These are phyloP conservation scores for Pelobates fuscus DNA, from an alignment of 2,113 vertebrate species.

Conservation along the genomic window DNA sequence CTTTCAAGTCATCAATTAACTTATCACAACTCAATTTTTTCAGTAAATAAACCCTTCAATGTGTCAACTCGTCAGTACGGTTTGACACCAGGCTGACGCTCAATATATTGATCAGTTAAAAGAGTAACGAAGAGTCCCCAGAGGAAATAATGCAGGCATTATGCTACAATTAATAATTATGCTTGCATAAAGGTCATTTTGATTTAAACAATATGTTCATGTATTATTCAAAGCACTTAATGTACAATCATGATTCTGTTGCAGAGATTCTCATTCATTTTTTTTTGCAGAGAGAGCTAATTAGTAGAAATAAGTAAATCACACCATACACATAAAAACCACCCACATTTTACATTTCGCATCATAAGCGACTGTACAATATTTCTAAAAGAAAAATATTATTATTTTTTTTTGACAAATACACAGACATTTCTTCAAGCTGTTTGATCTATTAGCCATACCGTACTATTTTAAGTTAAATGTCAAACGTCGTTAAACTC, in stretches of 20 bases:
- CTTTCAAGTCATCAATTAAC: not conserved
- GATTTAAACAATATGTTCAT: slow-evolving; percentile 31
- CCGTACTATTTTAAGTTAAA: not conserved
- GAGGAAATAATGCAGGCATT: slow-evolving; percentile 15
- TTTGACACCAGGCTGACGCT: no score
- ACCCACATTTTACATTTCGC: slow-evolving; percentile 12
- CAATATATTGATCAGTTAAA: slow-evolving; percentile 2
- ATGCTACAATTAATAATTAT: slow-evolving; percentile 16
- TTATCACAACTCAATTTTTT: no score
- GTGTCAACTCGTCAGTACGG: not conserved
- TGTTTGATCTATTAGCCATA: not conserved
- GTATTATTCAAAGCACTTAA: slow-evolving; percentile 15
- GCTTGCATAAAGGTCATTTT: slow-evolving; percentile 4
- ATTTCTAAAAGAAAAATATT: not conserved
- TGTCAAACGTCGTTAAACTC: slow-evolving; percentile 25
- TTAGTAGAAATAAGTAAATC: slow-evolving; percentile 11
- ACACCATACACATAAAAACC: slow-evolving; percentile 12
- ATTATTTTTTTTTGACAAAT: no score
- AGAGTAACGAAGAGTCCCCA: not conserved
- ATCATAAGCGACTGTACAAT: not conserved
- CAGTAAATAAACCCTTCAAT: not conserved
- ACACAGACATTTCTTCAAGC: not conserved
- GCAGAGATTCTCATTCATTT: slow-evolving; percentile 1
- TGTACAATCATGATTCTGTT: slow-evolving; percentile 9
- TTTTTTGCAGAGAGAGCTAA: slow-evolving; percentile 6